Evolutionary conservation across 1,140 invertebrate genomes (phyloP).

Genomic region (Tetramorium simillimum): DNA sequence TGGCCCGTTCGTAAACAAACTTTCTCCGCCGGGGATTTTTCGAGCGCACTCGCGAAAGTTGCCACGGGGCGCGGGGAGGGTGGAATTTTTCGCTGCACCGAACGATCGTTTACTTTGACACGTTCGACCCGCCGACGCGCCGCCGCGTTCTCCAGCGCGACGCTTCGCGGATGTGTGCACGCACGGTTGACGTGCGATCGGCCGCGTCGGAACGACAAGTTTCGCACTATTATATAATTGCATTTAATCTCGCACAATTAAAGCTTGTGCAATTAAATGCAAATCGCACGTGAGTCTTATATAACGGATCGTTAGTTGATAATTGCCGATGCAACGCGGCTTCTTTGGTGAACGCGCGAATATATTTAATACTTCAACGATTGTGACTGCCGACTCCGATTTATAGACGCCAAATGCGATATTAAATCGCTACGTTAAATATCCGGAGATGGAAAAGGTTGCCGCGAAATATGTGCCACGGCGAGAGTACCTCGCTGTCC

Average conservation of each 20-base stretch:
- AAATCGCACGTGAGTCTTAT: neutral
- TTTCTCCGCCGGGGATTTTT: conserved; percentile 53
- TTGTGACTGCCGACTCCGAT: neutral
- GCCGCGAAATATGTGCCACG: conserved; percentile 5
- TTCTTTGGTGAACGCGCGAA: neutral
- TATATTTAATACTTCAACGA: neutral
- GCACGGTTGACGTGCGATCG: neutral
- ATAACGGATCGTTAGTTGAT: neutral
- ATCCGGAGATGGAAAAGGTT: neutral
- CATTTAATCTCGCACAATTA: neutral
- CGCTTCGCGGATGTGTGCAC: neutral
- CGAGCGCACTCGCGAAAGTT: conserved; percentile 42
- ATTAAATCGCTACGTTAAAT: neutral
- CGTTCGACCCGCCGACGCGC: conserved; percentile 17
- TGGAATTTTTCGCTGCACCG: conserved; percentile 35
- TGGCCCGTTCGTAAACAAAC: conserved; percentile 57
- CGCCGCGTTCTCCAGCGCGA: neutral
- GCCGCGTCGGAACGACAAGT: too few species aligned
- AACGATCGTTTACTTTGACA: conserved; percentile 52
- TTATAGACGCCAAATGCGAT: neutral
- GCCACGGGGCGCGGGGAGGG: neutral
- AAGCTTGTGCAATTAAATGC: neutral
- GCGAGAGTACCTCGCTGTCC: neutral
- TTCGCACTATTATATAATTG: neutral
- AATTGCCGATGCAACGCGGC: neutral